A percentile compares a stretch with the other conserved stretches of the same genome.
Evolutionary conservation across 2,888 invertebrate genomes (phyloP).

Genomic region (Pachliopta kotzebuea): DNA sequence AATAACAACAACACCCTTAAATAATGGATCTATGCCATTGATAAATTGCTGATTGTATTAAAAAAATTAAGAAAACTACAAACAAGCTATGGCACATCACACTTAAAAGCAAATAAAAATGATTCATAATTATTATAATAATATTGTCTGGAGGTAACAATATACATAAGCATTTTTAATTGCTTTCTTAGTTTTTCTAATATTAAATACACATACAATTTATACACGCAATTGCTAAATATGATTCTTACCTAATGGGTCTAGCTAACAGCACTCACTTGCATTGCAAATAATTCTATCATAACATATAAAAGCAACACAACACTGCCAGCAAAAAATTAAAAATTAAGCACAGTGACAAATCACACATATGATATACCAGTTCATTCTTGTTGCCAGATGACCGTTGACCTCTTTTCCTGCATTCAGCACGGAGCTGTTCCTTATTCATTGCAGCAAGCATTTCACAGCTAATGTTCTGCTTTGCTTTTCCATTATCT

Average conservation of each 20-base stretch:
- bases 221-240: constrained; percentile 13
- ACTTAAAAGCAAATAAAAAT: constrained; percentile 6
- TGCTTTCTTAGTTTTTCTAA: constrained; percentile 4
- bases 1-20: neutral
- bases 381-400: constrained; percentile 86
- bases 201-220: neutral
- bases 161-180: constrained; percentile 1
- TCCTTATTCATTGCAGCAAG: constrained; percentile 84
- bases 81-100: constrained; percentile 9
- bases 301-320: constrained; percentile 57
- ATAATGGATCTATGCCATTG: neutral
- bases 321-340: constrained; percentile 56
- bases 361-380: constrained; percentile 77
- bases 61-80: constrained; percentile 5
- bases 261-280: constrained; percentile 21
- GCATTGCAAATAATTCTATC: constrained; percentile 21
- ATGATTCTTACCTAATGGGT: constrained; percentile 7
- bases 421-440: constrained; percentile 84
- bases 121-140: neutral
- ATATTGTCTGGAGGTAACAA: neutral
- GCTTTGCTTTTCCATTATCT: constrained; percentile 67
- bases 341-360: constrained; percentile 59
- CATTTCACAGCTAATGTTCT: constrained; percentile 70
- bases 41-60: neutral
- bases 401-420: constrained; percentile 84